Conservation (phyloP, 2,888 invertebrate species). For the Cenopis cana region DNA sequence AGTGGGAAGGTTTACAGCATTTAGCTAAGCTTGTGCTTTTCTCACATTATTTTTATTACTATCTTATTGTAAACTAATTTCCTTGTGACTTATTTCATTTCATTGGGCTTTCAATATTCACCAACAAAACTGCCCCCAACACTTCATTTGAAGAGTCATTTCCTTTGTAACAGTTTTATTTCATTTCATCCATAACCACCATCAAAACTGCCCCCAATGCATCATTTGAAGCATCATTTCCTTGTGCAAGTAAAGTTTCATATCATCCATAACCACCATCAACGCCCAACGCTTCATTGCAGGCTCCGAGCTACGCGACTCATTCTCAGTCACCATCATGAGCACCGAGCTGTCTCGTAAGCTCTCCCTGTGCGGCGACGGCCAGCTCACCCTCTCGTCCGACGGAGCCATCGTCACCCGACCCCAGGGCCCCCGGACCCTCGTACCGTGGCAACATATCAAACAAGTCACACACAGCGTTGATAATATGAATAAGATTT, state of each 20-base stretch:
- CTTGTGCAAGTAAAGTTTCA: too few relatives aligned
- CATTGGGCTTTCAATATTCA: background rate
- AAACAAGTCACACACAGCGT: slow-evolving; percentile 83
- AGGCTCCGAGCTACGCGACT: slow-evolving; percentile 79
- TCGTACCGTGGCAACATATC: slow-evolving; percentile 86
- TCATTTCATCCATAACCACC: too few relatives aligned
- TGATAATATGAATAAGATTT: slow-evolving; percentile 84
- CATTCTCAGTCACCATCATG: slow-evolving; percentile 86
- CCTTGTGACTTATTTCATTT: too few relatives aligned
- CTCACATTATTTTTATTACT: too few relatives aligned
- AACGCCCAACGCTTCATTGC: slow-evolving; percentile 59
- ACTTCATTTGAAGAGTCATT: too few relatives aligned
- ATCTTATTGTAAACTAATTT: too few relatives aligned
- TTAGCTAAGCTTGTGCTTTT: too few relatives aligned
- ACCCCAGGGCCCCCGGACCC: slow-evolving; percentile 75
- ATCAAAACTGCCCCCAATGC: slow-evolving; percentile 52
- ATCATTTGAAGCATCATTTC: too few relatives aligned
- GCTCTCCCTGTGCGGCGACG: slow-evolving; percentile 86
- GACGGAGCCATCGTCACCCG: slow-evolving; percentile 85
- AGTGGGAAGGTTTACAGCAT: too few relatives aligned
- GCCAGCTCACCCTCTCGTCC: slow-evolving; percentile 82
- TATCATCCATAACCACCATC: too few relatives aligned
- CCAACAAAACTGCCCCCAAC: slow-evolving; percentile 50
- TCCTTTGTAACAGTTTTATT: too few relatives aligned
- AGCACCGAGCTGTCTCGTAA: slow-evolving; percentile 87